Base-by-base conservation (phyloP, 2,888 invertebrate genomes). In the Calliopum simillimum region DNA sequence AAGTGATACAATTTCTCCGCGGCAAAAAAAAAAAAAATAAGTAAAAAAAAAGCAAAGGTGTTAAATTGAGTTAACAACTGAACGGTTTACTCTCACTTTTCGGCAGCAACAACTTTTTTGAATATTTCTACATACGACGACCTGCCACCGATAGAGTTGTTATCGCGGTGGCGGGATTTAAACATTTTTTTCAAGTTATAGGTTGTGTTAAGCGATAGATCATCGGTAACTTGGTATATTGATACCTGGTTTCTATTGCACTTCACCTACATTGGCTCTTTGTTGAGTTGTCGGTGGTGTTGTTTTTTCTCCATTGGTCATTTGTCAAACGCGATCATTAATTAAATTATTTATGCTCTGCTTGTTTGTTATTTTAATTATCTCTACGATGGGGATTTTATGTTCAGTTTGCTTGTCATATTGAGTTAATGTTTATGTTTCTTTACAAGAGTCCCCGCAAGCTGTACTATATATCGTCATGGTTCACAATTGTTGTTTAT, bases 1-100 rank as follows among this genome's bases (percentile, higher is more conserved):
- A 25, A 56, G 33, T 66, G 56, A 33, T 33, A 67, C 66, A 56
- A 58, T 66, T 66, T 66, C 66, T 66, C 66, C 58, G 33, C 33
- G 33, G 33, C 33, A 33, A 33, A 4, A 33, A 33, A 33, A 33
- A 33, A 33, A 33, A 33, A 33, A 33, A 33, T 19, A 49, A 67
- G 4, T 13, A 23, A 56, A 43, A 56, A 2, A 63, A 41, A 12
- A 16, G 16, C 49, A 33, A 19, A 64, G 51, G 64, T 64, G 64
- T 43, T 53, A 53, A 64, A 59, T 47, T 25, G 58, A 46, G 21
- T n/a, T 2, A 41, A 67, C 8, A 12, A 41, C 11, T 4, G 21
- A 13, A 23, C 55, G 21, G 43, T 41, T 64, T 55, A 65, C 65
- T 65, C 65, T 55, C 65, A 46, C 61, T 61, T 61, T 61, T 61